Evolutionary conservation across 2,113 vertebrate genomes (phyloP).

Genomic region (Neodon shergylaensis): DNA sequence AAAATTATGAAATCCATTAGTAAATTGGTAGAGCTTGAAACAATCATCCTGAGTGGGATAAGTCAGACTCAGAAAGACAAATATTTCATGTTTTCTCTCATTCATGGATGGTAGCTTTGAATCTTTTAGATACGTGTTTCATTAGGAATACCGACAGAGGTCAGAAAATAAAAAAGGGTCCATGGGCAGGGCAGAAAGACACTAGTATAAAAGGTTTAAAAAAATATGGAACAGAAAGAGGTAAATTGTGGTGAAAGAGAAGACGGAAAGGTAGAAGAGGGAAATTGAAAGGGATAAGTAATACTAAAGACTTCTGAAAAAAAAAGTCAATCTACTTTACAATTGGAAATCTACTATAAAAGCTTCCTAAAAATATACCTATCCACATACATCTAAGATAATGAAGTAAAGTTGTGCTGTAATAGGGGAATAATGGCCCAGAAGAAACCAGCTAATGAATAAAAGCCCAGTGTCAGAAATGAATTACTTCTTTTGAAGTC

Average conservation of each 20-base stretch:
- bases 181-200: background rate
- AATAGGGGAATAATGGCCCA: background rate
- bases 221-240: background rate
- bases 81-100: background rate
- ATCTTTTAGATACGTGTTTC: background rate
- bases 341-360: background rate
- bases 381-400: background rate
- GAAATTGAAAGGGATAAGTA: background rate
- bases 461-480: background rate
- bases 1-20: background rate
- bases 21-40: background rate
- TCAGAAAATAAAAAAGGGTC: background rate
- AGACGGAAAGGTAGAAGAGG: background rate
- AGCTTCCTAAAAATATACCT: background rate
- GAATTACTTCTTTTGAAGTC: background rate
- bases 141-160: background rate
- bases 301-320: background rate
- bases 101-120: background rate
- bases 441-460: background rate
- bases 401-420: background rate
- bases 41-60: background rate
- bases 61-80: background rate
- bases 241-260: background rate
- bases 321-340: background rate
- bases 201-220: background rate